phyloP scores from a whole-genome alignment of 2,888 invertebrate species.

The Dermolepida albohirtum region DNA sequence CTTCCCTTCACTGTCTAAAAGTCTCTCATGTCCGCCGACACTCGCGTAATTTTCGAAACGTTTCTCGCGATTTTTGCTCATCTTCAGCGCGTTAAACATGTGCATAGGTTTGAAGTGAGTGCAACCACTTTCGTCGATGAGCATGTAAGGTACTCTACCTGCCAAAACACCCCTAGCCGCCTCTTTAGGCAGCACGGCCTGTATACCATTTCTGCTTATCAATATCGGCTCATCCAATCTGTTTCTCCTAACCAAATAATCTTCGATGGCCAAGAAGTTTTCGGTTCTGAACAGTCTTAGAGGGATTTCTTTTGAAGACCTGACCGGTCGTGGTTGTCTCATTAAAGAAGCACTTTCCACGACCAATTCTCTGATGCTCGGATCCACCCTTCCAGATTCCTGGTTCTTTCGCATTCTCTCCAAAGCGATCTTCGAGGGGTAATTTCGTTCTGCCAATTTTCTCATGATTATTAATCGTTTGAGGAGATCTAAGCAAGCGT shows the following conservation, averaged over 20 bases:
- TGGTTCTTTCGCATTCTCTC: conserved; percentile 74
- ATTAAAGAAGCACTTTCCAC: conserved; percentile 77
- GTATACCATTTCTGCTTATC: conserved; percentile 79
- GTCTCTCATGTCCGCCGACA: conserved; percentile 52
- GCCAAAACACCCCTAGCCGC: conserved; percentile 79
- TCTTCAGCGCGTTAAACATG: conserved; percentile 76
- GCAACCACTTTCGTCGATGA: conserved; percentile 82
- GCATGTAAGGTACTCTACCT: conserved; percentile 80
- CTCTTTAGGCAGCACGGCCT: conserved; percentile 82
- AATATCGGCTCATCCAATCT: conserved; percentile 73
- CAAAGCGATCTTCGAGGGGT: conserved; percentile 72
- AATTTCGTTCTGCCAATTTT: conserved; percentile 76
- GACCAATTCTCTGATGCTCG: conserved; percentile 76
- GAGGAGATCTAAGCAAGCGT: conserved; percentile 74
- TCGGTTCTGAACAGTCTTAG: conserved; percentile 74
- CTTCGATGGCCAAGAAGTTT: conserved; percentile 82
- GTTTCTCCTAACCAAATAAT: conserved; percentile 74
- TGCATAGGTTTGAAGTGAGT: conserved; percentile 81
- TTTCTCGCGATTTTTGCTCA: conserved; percentile 56
- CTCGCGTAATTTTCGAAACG: conserved; percentile 57
- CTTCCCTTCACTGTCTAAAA: conserved; percentile 46
- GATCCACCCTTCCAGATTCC: conserved; percentile 76
- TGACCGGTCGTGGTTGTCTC: conserved; percentile 64
- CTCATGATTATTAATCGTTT: conserved; percentile 78
- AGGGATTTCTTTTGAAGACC: conserved; percentile 79